phyloP scores from a whole-genome alignment of 37 sponge, comb jelly and placozoan genomes.

The Ianthella basta region DNA sequence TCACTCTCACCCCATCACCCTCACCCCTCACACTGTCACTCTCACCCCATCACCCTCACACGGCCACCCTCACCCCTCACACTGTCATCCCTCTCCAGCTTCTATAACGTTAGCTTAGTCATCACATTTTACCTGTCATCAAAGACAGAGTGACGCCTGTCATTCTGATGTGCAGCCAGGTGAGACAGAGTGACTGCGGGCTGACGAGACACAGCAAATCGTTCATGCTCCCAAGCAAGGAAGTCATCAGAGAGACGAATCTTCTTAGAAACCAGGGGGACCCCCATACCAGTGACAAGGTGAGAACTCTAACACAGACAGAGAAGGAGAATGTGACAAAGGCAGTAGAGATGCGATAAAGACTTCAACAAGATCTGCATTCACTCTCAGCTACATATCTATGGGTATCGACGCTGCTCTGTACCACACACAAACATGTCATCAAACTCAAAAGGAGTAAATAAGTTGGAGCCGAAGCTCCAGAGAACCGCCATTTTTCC shows the following conservation, averaged over 20 bases:
- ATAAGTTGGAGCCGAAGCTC: no score
- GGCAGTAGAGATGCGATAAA: no score
- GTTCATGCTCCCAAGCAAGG: conserved; percentile 94
- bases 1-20: background rate
- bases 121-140: conserved; percentile 50
- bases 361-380: no score
- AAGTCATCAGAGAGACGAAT: conserved; percentile 84
- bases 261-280: conserved; percentile 71
- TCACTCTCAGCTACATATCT: no score
- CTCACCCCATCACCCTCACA: background rate
- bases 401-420: no score
- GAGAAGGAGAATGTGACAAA: no score
- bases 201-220: conserved; percentile 83
- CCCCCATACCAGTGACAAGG: background rate
- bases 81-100: background rate
- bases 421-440: no score
- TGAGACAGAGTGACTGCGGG: conserved; percentile 88
- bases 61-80: background rate
- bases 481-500: no score
- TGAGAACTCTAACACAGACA: conserved; percentile 25
- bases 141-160: conserved; percentile 70
- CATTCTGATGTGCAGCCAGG: conserved; percentile 37
- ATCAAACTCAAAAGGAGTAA: no score
- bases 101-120: background rate
- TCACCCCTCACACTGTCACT: background rate